phyloP scores from a whole-genome alignment of 2,113 vertebrate genomes.

The Tupaia chinensis region DNA sequence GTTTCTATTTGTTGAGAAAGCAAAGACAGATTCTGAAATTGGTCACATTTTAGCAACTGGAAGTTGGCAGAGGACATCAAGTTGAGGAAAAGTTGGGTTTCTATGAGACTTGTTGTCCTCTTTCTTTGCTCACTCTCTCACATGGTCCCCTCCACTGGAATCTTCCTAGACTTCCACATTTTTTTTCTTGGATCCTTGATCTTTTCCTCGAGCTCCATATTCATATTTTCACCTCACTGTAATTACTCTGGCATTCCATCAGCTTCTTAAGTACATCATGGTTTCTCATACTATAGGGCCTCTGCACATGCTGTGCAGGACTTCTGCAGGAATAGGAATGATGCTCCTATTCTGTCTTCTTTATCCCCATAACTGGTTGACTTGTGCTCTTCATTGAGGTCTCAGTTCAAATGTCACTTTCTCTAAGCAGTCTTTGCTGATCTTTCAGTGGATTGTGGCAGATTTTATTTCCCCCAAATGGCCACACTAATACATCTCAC shows the following conservation, averaged over 20 bases:
- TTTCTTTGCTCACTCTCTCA: background rate
- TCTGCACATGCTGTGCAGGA: background rate
- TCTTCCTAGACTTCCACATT: background rate
- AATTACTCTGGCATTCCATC: background rate
- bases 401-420: background rate
- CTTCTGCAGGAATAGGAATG: background rate
- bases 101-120: background rate
- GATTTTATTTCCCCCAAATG: background rate
- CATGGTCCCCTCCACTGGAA: background rate
- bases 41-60: background rate
- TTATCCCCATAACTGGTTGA: background rate
- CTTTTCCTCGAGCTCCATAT: background rate
- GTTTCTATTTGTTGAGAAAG: background rate
- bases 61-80: background rate
- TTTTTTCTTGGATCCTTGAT: background rate
- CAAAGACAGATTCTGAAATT: background rate
- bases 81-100: background rate
- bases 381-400: background rate
- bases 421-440: background rate
- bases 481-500: background rate
- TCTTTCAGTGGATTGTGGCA: background rate
- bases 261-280: background rate
- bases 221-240: background rate
- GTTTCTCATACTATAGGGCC: background rate
- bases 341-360: background rate